Evolutionary conservation across 2,113 vertebrate species (phyloP), one percentile per base, ranked within the genome.

Genomic region (Seriola aureovittata): DNA sequence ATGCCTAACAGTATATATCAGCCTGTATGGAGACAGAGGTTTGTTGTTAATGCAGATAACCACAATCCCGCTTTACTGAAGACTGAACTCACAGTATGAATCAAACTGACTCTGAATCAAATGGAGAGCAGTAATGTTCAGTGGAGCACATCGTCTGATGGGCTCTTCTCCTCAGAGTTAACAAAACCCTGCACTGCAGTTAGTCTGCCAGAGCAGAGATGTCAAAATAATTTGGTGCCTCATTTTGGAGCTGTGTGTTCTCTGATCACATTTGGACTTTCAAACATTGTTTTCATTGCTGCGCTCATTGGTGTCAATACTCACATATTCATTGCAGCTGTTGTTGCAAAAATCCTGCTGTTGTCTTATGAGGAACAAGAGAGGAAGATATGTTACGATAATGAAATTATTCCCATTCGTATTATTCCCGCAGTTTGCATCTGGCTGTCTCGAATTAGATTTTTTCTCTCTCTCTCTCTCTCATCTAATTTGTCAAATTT

Each of bases 141-240:
- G 74, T 17, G 46, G 72, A 72, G 85, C 66, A 34, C 25, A 3
- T 57, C 19, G 50, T 55, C 75, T 78, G 65, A 50, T 59, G n/a
- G 54, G 19, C 64, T 79, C 63, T 48, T 38, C 46, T 70, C 57
- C n/a, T 32, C 8, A 50, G 74, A 81, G 10, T 83, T 80, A 71
- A 77, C 54, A 69, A 82, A 81, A 60, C 48, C 48, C 81, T 52
- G 54, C 72, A n/a, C 36, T 82, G 86, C 82, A 74, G 80, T 85
- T 52, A 71, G 59, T 75, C 73, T 80, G 75, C 71, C 63, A 78
- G 70, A 88, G 59, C 38, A 38, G 60, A 84, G 74, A 81, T 72
- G 70, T 77, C 76, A 85, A 67, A 78, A 78, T 81, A 65, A 86
- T 85, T 69, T 60, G 80, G 55, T 69, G 70, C 57, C 50, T 85